Percentiles rank a stretch among this genome's conserved stretches.
phyloP scores from a whole-genome alignment of 2,888 invertebrate genomes.

The Masnerella sp. region DNA sequence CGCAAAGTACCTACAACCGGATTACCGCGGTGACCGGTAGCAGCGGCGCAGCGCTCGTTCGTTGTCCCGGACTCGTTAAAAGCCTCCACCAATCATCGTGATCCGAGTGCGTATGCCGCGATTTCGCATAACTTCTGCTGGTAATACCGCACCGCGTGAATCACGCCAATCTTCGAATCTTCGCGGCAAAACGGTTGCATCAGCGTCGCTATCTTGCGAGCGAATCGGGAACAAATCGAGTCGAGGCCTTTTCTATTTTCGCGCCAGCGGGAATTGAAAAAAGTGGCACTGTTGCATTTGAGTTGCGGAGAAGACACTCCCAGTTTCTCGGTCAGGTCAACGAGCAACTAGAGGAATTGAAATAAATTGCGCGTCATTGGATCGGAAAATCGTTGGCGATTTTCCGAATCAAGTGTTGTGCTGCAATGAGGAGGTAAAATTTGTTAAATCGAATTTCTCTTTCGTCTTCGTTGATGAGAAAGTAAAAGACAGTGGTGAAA shows the following conservation, averaged over 20 bases:
- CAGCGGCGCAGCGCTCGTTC: slow-evolving; percentile 39
- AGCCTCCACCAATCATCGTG: slow-evolving; percentile 57
- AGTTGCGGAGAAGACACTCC: too few species aligned
- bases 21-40: slow-evolving; percentile 63
- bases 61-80: slow-evolving; percentile 56
- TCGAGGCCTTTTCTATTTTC: slow-evolving; percentile 2
- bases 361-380: too few species aligned
- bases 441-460: too few species aligned
- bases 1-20: slow-evolving; percentile 61
- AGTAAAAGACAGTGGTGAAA: too few species aligned
- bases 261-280: too few species aligned
- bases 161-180: slow-evolving; percentile 54
- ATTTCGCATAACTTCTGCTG: slow-evolving; percentile 54
- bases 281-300: too few species aligned
- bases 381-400: too few species aligned
- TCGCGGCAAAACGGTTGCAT: slow-evolving; percentile 37
- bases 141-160: slow-evolving; percentile 55
- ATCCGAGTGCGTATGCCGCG: slow-evolving; percentile 53
- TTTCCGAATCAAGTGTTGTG: too few species aligned
- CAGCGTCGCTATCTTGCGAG: slow-evolving; percentile 31
- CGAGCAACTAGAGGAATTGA: too few species aligned
- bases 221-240: slow-evolving; percentile 34
- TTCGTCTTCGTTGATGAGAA: too few species aligned
- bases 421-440: too few species aligned
- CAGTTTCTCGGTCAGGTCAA: too few species aligned